phyloP scores from a whole-genome alignment of 2,113 vertebrate genomes.

The Rhodinocichla rosea region DNA sequence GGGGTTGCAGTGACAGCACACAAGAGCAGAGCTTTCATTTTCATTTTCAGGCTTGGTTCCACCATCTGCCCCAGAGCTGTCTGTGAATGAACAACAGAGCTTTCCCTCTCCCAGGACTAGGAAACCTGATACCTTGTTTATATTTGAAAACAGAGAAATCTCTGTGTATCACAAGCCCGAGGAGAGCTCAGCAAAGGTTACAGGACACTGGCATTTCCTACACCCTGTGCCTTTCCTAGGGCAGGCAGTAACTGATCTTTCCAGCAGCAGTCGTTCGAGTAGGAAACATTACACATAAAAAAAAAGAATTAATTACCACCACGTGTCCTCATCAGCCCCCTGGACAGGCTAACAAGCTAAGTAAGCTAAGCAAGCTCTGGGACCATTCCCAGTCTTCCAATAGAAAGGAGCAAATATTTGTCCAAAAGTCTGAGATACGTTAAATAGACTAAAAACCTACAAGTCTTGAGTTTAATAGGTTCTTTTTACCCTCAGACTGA shows the following conservation, averaged over 20 bases:
- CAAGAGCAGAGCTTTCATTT: not conserved
- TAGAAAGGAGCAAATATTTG: not conserved
- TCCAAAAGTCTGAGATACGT: not conserved
- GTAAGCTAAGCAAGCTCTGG: not conserved
- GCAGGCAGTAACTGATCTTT: not conserved
- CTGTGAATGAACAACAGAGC: not conserved
- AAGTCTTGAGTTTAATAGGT: not conserved
- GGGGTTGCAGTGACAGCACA: not conserved
- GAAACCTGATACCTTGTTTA: not conserved
- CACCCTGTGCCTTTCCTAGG: not conserved
- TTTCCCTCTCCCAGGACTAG: not conserved
- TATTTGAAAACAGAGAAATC: not conserved
- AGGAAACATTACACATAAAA: not conserved
- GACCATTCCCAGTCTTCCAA: not conserved
- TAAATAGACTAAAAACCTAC: not conserved
- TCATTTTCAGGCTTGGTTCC: not conserved
- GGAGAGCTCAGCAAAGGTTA: not conserved
- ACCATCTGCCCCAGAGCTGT: not conserved
- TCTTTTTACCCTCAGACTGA: not conserved
- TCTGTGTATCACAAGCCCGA: not conserved
- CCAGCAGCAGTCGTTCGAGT: not conserved
- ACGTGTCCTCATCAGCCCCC: not conserved
- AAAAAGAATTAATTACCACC: not conserved
- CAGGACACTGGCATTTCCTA: not conserved
- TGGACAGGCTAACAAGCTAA: not conserved